Base-by-base conservation (phyloP, 2,888 invertebrate species). In the Biston betularia region DNA sequence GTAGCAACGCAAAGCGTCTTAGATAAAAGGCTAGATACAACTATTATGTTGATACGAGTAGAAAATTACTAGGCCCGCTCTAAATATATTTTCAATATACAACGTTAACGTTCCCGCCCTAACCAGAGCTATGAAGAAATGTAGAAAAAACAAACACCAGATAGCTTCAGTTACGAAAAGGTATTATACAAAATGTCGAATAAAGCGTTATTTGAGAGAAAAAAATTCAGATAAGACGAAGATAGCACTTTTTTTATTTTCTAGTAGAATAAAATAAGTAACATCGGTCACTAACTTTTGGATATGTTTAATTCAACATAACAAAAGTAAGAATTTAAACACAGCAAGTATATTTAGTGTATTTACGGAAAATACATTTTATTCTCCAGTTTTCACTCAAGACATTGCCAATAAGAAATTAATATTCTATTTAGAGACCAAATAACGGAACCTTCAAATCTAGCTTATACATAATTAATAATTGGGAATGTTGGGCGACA, bases 41-140 rank as follows among this genome's bases (percentile, higher is more conserved):
- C 12, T 53, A 44, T 60, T 65, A 60, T 60, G 60, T 35, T 55
- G 50, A 65, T 55, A 56, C 10, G n/a, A 14, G 45, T 54, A 55
- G 40, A 64, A 59, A 54, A 64, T 53, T 58, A 48, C 53, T 33
- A 9, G 35, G n/a, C 1, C 45, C 42, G 63, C 57, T 9, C 15
- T 63, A 38, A 58, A 63, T 52, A 52, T 46, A 24, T 14, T 64
- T 53, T 53, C 64, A 48, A 24, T 24, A 24, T 24, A 24, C 24
- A 24, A 24, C 24, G n/a, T n/a, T n/a, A n/a, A n/a, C 3, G 24
- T 24, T 45, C 10, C 5, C 8, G 6, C 14, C 5, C 5, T 45
- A 45, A 45, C 14, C 9, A 46, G 9, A 15, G 15, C 15, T 1
- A 15, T 15, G 15, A 8, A 14, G n/a, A n/a, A 46, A 46, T 45